Evolutionary conservation across 2,113 vertebrate genomes (phyloP).

Genomic region (Xerus inauris): DNA sequence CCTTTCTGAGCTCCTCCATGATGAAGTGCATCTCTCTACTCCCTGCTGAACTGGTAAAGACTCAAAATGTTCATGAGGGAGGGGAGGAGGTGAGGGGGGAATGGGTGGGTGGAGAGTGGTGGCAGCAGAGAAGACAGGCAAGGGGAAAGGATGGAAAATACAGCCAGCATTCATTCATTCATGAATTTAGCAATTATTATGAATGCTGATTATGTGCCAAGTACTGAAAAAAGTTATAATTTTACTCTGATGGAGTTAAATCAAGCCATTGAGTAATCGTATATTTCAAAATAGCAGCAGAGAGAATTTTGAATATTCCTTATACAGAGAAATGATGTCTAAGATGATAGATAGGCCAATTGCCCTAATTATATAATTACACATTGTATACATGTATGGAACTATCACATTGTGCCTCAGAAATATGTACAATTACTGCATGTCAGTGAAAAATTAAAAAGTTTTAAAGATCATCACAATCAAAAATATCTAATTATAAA

Average conservation of each 20-base stretch:
- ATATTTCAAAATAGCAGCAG: background rate
- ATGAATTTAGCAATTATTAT: background rate
- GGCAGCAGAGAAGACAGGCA: background rate
- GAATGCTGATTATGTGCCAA: background rate
- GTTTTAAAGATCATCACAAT: background rate
- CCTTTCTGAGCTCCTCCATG: conserved; percentile 59
- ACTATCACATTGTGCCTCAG: background rate
- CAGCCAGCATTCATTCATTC: background rate
- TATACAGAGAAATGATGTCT: background rate
- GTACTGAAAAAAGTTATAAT: background rate
- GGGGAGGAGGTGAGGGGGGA: background rate
- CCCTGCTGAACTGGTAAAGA: conserved; percentile 35
- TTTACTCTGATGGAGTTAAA: background rate
- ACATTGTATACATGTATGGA: background rate
- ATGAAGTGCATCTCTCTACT: conserved; percentile 23
- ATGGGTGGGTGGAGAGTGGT: background rate
- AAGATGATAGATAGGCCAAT: background rate
- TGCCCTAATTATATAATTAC: background rate
- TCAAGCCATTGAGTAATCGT: background rate
- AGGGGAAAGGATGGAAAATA: background rate
- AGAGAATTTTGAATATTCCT: background rate
- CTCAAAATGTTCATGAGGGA: background rate
- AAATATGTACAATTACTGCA: background rate
- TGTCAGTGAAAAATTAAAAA: background rate
- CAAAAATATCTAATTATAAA: background rate